phyloP scores from a whole-genome alignment of 2,888 invertebrate species.

The Molorchus minor region DNA sequence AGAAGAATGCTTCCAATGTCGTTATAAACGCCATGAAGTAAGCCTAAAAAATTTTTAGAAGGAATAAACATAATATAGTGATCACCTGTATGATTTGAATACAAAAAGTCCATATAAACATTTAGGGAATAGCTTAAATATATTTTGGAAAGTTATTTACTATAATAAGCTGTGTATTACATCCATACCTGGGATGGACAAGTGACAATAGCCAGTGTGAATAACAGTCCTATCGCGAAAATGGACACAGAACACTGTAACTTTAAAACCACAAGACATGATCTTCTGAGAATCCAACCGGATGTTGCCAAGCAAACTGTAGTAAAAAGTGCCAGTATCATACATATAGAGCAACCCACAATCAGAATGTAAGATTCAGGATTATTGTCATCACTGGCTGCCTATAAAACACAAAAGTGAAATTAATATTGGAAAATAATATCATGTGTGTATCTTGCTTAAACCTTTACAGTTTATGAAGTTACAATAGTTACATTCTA shows the following conservation, averaged over 20 bases:
- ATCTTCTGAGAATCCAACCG: conserved; percentile 65
- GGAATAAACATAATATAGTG: conserved; percentile 20
- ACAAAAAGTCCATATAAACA: conserved; percentile 12
- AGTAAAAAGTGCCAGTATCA: conserved; percentile 64
- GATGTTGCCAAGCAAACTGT: conserved; percentile 62
- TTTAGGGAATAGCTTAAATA: not conserved
- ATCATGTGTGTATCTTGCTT: too few species aligned
- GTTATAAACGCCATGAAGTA: conserved; percentile 70
- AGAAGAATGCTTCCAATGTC: conserved; percentile 71
- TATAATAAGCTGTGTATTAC: not conserved
- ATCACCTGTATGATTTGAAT: not conserved
- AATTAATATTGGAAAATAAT: not conserved
- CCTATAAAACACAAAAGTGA: conserved; percentile 29
- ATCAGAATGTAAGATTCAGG: conserved; percentile 61
- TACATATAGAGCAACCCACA: conserved; percentile 66
- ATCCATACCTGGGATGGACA: conserved; percentile 63
- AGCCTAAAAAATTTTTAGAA: conserved; percentile 61
- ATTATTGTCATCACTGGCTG: conserved; percentile 40
- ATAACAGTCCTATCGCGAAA: conserved; percentile 75
- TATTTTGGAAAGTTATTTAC: not conserved
- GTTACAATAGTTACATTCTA: not conserved
- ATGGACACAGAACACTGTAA: conserved; percentile 75
- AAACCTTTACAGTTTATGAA: not conserved
- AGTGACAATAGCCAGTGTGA: conserved; percentile 64
- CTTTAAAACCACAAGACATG: conserved; percentile 72